Percentiles rank a stretch among this genome's conserved stretches.
phyloP scores from a whole-genome alignment of 2,888 invertebrate species.

The Eutolmus rufibarbis region DNA sequence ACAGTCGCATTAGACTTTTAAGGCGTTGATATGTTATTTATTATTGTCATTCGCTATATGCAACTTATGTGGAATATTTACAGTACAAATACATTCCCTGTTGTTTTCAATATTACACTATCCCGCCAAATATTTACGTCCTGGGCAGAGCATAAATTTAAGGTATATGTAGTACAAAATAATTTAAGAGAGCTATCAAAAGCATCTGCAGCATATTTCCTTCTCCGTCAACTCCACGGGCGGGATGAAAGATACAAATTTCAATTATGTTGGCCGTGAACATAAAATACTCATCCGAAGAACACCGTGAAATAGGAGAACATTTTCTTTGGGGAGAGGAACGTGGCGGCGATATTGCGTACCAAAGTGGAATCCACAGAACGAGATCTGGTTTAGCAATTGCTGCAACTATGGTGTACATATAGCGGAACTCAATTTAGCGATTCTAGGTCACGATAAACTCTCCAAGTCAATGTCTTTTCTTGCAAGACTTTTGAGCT shows the following conservation, averaged over 20 bases:
- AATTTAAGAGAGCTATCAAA: not conserved
- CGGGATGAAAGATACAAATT: not conserved
- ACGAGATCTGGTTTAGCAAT: not conserved
- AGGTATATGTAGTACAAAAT: not conserved
- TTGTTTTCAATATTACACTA: not conserved
- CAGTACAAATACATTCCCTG: not conserved
- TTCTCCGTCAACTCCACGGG: not conserved
- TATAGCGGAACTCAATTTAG: not conserved
- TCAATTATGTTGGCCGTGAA: slow-evolving; percentile 3
- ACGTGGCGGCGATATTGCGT: not conserved
- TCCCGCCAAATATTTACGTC: not conserved
- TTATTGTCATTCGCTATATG: not conserved
- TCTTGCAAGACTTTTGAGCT: not conserved
- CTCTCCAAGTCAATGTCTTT: not conserved
- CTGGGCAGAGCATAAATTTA: not conserved
- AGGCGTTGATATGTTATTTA: not conserved
- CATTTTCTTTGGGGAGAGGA: not conserved
- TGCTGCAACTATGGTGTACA: not conserved
- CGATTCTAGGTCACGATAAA: slow-evolving; percentile 4
- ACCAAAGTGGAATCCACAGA: not conserved
- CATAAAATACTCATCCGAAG: not conserved
- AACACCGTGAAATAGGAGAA: not conserved
- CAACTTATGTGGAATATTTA: not conserved
- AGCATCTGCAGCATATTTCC: not conserved
- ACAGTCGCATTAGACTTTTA: not conserved